These are phyloP conservation scores for Parascotia fuliginaria DNA, from an alignment of 2,888 invertebrate genomes.

Conservation along the genomic window DNA sequence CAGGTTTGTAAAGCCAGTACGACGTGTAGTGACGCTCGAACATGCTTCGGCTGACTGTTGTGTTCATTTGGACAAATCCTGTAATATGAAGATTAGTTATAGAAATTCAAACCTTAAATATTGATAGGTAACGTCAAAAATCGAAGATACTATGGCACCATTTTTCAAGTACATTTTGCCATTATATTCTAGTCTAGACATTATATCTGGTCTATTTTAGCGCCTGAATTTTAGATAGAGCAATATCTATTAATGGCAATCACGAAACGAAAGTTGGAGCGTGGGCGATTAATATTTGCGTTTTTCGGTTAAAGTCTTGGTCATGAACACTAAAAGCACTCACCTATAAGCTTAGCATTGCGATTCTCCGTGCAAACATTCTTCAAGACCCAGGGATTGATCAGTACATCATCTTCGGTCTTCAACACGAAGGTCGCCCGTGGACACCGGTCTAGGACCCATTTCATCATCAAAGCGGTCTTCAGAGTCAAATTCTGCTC, in stretches of 20 bases:
- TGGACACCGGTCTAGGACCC: conserved; percentile 84
- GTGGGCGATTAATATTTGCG: too few species aligned
- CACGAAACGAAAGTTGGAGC: too few species aligned
- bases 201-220: too few species aligned
- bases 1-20: not conserved
- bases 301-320: too few species aligned
- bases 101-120: too few species aligned
- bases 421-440: conserved; percentile 83
- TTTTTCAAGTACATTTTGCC: too few species aligned
- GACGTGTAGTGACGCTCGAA: not conserved
- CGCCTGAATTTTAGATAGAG: too few species aligned
- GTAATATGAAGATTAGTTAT: not conserved
- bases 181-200: too few species aligned
- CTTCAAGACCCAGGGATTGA: conserved; percentile 83
- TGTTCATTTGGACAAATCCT: not conserved
- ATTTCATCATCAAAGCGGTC: conserved; percentile 87
- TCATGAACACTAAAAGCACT: too few species aligned
- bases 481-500: conserved; percentile 89
- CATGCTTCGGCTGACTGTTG: not conserved
- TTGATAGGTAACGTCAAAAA: too few species aligned
- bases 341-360: conserved; percentile 78
- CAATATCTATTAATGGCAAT: too few species aligned
- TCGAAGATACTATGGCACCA: too few species aligned
- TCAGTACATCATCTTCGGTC: conserved; percentile 87
- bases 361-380: conserved; percentile 52